Base-by-base conservation (phyloP, 2,113 vertebrate genomes). In the Oncorhynchus tshawytscha region DNA sequence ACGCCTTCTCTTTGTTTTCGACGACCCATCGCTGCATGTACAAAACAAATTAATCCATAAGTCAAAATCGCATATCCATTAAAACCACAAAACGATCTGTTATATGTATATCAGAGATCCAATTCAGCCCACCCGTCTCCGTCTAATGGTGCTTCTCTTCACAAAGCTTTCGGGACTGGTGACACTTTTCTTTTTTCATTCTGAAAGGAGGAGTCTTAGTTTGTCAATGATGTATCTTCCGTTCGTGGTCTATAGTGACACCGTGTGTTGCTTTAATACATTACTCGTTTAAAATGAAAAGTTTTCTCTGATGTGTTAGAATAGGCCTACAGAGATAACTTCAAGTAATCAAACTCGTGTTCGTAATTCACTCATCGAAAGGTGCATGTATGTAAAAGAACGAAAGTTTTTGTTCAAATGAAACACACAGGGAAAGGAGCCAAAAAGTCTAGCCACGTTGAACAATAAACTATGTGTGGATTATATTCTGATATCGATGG, bases 221-320 rank as follows among this genome's bases (percentile, higher is more conserved):
- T 4, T 45, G 0, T 0, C 24, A 7, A 20, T 18, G 3, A 20
- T 1, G 1, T 0, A 65, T 65, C 31, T 72, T 7, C 25, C 20
- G 85, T 73, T 62, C 31, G 15, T 75, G 91, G 93, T 93, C 92
- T 91, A 75, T 31, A 79, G 81, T 84, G 91, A 86, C 91, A 85
- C 84, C 92, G 73, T 12, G 84, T 82, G 92, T 68, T 54, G 18
- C 3, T 25, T 71, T 29, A 16, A 0, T 24, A 39, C 39, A 11
- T 11, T 11, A 9, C 39, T 45, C 39, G 2, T 45, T 2, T 45
- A 11, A 11, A 8, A 45, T 11, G 39, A 11, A 45, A 2, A 9
- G 39, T 11, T 45, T 2, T 9, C 39, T 45, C 39, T 45, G 8
- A 45, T 11, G 39, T 45, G 39, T 45, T 45, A 45, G 39, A 45